Base-by-base conservation (phyloP, 2,113 vertebrate species). In the Columba janthina region DNA sequence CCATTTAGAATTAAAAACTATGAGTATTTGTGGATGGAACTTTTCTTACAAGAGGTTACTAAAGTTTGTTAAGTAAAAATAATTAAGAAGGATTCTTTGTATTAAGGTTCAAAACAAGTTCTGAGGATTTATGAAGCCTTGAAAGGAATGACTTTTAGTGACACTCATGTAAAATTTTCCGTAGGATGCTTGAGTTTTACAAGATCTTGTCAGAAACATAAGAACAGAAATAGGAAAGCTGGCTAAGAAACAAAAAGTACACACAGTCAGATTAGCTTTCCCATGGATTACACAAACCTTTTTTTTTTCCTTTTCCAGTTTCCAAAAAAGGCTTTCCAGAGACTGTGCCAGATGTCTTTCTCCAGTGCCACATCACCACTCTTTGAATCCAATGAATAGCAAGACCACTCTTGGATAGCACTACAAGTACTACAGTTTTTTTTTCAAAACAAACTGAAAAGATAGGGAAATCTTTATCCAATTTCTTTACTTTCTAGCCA, bases 221-320 rank as follows among this genome's bases (percentile, higher is more conserved):
- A 94, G 81, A 94, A 46, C 48, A 93, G 71, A 90, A 94, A 83
- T 57, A 66, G 70, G 67, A 82, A 95, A 93, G 32, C 75, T 95
- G 94, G 79, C 88, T 90, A 50, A 78, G 67, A 80, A 95, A 84
- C 85, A 88, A 93, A 69, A 88, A 76, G 6, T 70, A 74, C 0
- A 0, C 17, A 40, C 34, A 85, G 56, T 79, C 75, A 85, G 60
- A 79, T 66, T 88, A 85, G 24, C 54, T 94, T 90, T 96, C 78
- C 67, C 90, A 83, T 58, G 67, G 79, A 91, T 94, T 95, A 73
- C 58, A 82, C 50, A 79, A 75, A 31, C 10, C 15, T 53, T 44
- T 58, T 46, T 38, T 61, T 38, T 61, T 53, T 57, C 10, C 1
- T 65, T 72, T 88, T 32, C 67, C 10, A 34, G 7, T 48, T 94